Base-by-base conservation (phyloP, 2,888 invertebrate species). In the Hypena proboscidalis region DNA sequence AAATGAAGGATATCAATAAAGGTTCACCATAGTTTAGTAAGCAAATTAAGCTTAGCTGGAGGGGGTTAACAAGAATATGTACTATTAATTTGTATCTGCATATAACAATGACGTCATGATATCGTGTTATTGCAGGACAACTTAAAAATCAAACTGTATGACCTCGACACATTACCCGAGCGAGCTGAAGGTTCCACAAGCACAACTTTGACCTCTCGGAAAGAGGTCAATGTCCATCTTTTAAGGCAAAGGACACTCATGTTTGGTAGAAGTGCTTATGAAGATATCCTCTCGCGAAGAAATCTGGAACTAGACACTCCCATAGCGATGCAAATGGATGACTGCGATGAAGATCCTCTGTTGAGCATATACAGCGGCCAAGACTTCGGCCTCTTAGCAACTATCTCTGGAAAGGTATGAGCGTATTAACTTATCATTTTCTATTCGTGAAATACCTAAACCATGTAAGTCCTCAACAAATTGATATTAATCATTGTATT, bases 381-480 rank as follows among this genome's bases (percentile, higher is more conserved):
- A 81, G 98, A 98, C 67, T 98, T 99, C 80, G 96, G 95, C 1
- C 84, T 98, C 25, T 91, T 98, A 2, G 93, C 94, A 65, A 97
- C 97, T 3, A 90, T 93, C n/a, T 94, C 95, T 35, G 98, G 98
- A 53, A 97, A 97, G 92, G 96, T 96, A 80, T 13, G 29, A 15
- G 14, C 2, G 3, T 1, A 38, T 25, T n/a, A n/a, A 15, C 1
- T 14, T 8, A 1, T 27, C 9, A n/a, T 20, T 8, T 11, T 8
- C 7, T 13, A 3, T 1, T 13, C 2, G 7, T 22, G 6, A 11
- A 13, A 7, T n/a, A n/a, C n/a, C n/a, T n/a, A n/a, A n/a, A n/a
- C n/a, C n/a, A n/a, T n/a, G n/a, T n/a, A n/a, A n/a, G n/a, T n/a
- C n/a, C n/a, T n/a, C n/a, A n/a, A n/a, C n/a, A n/a, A n/a, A n/a